A percentile compares a stretch with the other conserved stretches of the same genome.
Evolutionary conservation across 2,888 invertebrate genomes (phyloP).

Genomic region (Chaetogeoica ovagalla): DNA sequence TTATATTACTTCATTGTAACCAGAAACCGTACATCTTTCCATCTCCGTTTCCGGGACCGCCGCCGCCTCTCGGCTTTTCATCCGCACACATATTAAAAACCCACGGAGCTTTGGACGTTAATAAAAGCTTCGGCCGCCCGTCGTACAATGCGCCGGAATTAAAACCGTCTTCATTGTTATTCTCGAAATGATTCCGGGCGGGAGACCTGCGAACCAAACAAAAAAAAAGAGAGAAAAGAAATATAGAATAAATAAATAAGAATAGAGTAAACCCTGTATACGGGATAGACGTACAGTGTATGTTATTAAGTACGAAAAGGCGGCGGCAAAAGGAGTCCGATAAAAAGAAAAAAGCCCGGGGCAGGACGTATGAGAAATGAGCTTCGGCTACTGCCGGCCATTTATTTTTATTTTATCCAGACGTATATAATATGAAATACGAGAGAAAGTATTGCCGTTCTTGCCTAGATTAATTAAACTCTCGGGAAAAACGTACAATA

Average conservation of each 20-base stretch:
- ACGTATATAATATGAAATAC: constrained; percentile 40
- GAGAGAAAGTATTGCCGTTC: constrained; percentile 46
- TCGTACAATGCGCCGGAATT: constrained; percentile 48
- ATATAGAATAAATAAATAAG: constrained; percentile 51
- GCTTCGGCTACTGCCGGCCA: constrained; percentile 26
- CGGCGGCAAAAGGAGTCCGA: constrained; percentile 23
- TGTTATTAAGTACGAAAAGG: constrained; percentile 49
- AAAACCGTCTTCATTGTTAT: constrained; percentile 53
- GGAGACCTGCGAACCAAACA: constrained; percentile 50
- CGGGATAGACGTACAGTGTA: constrained; percentile 19
- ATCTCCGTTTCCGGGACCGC: constrained; percentile 51
- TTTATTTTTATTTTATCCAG: constrained; percentile 48
- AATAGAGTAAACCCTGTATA: constrained; percentile 41
- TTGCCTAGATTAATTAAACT: constrained; percentile 53
- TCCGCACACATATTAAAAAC: constrained; percentile 34
- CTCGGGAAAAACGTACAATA: constrained; percentile 46
- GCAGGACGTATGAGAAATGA: constrained; percentile 51
- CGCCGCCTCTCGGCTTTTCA: constrained; percentile 34
- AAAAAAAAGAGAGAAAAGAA: constrained; percentile 43
- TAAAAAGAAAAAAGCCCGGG: constrained; percentile 51
- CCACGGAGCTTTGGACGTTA: constrained; percentile 52
- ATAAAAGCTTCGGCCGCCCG: constrained; percentile 47
- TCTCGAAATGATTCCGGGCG: constrained; percentile 51
- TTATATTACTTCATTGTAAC: constrained; percentile 53
- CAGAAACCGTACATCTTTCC: constrained; percentile 50